Conservation (phyloP, 1,140 invertebrate species). For the Ceratosolen solmsi region DNA sequence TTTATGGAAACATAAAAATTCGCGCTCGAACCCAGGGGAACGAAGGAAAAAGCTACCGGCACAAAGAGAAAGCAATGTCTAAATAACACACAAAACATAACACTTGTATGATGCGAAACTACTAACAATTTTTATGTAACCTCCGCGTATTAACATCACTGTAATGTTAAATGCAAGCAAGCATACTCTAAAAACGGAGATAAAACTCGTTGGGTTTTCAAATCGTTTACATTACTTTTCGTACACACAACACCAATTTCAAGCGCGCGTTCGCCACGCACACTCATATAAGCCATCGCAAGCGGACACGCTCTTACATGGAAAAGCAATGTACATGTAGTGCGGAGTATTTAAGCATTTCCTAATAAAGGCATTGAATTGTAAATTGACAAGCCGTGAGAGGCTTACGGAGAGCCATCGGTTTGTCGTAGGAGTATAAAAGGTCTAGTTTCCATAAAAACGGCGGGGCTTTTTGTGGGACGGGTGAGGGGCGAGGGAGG, state of each 20-base stretch:
- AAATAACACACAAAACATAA: conserved; percentile 14
- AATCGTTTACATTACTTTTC: not conserved
- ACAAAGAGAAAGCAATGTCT: conserved; percentile 22
- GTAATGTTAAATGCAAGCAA: not conserved
- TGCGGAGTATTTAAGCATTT: conserved; percentile 14
- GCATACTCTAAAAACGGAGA: conserved; percentile 8
- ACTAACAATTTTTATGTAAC: conserved; percentile 30
- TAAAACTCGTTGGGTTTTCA: conserved; percentile 17
- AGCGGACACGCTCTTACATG: not conserved
- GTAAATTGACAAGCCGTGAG: conserved; percentile 15
- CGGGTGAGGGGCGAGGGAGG: not conserved
- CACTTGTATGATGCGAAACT: not conserved
- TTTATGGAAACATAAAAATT: not conserved
- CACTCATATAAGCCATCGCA: not conserved
- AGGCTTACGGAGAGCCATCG: not conserved
- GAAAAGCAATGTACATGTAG: not conserved
- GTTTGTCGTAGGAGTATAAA: not conserved
- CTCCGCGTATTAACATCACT: not conserved
- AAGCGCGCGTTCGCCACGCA: not conserved
- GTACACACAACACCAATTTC: not conserved
- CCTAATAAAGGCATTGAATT: conserved; percentile 25
- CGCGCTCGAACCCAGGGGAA: not conserved
- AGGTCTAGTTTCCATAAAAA: not conserved
- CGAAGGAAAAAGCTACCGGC: not conserved
- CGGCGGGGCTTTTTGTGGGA: not conserved